A percentile compares a stretch with the other conserved stretches of the same genome.
Evolutionary conservation across 2,113 vertebrate genomes (phyloP).

Genomic region (Myotis lucifugus): DNA sequence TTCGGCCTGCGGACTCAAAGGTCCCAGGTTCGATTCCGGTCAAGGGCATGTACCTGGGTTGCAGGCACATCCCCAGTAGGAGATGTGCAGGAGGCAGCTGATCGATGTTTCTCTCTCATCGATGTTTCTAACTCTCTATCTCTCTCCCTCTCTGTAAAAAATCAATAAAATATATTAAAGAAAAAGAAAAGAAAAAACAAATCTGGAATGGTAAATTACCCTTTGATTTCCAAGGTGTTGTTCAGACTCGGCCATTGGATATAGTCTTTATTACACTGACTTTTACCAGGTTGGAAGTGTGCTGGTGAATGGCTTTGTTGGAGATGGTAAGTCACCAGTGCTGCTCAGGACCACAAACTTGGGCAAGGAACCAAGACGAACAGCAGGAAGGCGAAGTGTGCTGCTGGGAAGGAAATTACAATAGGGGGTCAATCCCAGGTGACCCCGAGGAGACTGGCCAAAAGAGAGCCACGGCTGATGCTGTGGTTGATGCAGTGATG

Average conservation of each 20-base stretch:
- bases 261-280: background rate
- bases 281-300: background rate
- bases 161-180: too few relatives aligned
- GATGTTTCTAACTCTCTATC: too few relatives aligned
- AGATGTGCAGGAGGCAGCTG: too few relatives aligned
- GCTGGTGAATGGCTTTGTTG: too few relatives aligned
- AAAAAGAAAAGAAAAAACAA: background rate
- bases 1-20: too few relatives aligned
- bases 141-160: too few relatives aligned
- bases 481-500: background rate
- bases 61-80: too few relatives aligned
- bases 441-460: too few relatives aligned
- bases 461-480: background rate
- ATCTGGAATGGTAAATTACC: constrained; percentile 43
- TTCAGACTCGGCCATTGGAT: constrained; percentile 18
- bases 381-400: background rate
- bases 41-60: too few relatives aligned
- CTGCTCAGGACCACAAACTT: background rate
- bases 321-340: background rate
- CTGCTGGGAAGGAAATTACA: background rate
- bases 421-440: background rate
- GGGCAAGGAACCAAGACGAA: background rate
- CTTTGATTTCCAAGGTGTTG: background rate
- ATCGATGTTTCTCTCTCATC: too few relatives aligned
- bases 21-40: too few relatives aligned